Conservation (phyloP, 2,113 vertebrate species). For the Lycaon pictus region DNA sequence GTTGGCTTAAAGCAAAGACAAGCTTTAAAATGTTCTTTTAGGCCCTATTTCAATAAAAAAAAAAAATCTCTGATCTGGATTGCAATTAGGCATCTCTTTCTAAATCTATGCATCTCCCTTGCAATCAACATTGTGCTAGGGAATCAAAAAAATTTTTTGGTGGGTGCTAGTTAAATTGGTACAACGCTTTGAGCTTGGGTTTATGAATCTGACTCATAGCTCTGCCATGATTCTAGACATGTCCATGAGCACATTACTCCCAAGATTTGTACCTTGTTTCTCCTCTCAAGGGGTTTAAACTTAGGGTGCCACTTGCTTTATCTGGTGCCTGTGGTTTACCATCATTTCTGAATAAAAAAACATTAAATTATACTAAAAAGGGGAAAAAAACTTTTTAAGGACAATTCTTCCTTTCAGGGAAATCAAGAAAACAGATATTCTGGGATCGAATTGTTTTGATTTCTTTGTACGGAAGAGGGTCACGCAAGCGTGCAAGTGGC, state of each 20-base stretch:
- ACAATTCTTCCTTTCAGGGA: constrained; percentile 10
- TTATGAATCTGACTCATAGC: background rate
- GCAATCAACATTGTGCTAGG: background rate
- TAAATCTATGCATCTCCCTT: constrained; percentile 48
- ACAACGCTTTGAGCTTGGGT: background rate
- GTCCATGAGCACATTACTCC: background rate
- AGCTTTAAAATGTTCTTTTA: constrained; percentile 72
- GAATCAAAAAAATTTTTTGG: background rate
- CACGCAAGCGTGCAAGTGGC: background rate
- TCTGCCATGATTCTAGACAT: background rate
- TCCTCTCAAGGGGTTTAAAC: background rate
- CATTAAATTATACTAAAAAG: background rate
- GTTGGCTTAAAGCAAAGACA: constrained; percentile 70
- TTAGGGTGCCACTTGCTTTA: background rate
- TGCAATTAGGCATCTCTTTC: constrained; percentile 48
- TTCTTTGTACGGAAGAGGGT: constrained; percentile 6
- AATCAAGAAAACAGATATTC: background rate
- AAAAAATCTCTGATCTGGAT: constrained; percentile 61
- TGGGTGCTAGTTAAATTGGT: background rate
- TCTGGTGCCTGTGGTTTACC: background rate
- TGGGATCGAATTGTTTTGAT: constrained; percentile 48
- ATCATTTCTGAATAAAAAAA: constrained; percentile 2
- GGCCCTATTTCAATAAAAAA: constrained; percentile 66
- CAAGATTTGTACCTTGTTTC: background rate
- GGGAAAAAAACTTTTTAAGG: background rate